Evolutionary conservation across 2,797 vertebrate species (phyloP).

Genomic region (Heterohyrax brucei): DNA sequence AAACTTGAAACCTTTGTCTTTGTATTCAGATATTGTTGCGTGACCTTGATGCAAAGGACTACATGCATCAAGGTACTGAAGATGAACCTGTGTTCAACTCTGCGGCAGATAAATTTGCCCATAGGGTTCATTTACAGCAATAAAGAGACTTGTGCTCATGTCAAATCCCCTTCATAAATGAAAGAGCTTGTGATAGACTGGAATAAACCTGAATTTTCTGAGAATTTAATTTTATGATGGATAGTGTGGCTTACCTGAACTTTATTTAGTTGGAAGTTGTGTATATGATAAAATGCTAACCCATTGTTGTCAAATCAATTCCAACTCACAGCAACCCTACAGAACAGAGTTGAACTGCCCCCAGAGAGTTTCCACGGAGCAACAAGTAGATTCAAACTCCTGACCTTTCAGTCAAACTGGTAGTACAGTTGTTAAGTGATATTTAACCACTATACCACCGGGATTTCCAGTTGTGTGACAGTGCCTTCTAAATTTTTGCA

Average conservation of each 20-base stretch:
- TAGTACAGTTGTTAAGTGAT: too few relatives aligned
- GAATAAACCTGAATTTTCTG: neutral
- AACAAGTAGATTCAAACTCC: too few relatives aligned
- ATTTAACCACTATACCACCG: too few relatives aligned
- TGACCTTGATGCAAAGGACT: neutral
- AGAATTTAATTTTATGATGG: neutral
- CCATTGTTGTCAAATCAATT: too few relatives aligned
- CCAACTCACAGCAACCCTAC: too few relatives aligned
- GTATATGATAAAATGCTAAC: neutral
- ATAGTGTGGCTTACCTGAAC: neutral
- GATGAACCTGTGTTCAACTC: neutral
- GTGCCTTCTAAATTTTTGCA: neutral
- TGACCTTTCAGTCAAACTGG: too few relatives aligned
- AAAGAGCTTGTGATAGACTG: neutral
- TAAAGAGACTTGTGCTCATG: neutral
- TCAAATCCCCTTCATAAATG: neutral
- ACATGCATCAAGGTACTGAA: neutral
- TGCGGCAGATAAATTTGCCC: neutral
- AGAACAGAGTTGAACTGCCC: too few relatives aligned
- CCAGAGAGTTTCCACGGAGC: too few relatives aligned
- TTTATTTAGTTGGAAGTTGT: neutral
- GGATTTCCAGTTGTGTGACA: too few relatives aligned
- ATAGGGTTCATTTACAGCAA: neutral
- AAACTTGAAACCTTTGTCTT: neutral
- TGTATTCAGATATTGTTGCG: neutral